Conservation (phyloP, 2,113 vertebrate species). For the Catharus minimus region DNA sequence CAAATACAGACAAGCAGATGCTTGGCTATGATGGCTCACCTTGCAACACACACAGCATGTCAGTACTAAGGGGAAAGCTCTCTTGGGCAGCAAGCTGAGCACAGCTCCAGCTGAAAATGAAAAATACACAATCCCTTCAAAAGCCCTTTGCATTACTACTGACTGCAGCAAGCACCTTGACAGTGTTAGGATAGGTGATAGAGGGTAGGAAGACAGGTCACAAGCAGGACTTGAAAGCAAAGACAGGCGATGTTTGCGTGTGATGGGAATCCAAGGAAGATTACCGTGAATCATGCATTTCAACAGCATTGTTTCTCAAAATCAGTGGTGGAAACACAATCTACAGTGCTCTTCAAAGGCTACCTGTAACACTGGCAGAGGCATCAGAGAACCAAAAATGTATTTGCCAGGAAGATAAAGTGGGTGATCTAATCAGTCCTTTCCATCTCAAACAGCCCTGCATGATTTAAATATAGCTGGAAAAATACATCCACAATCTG, state of each 20-base stretch:
- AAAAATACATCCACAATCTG: neutral
- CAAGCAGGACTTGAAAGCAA: neutral
- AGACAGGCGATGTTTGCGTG: neutral
- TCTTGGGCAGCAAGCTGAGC: neutral
- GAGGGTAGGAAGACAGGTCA: neutral
- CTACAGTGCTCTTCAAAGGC: neutral
- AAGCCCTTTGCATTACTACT: neutral
- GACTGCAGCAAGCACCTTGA: neutral
- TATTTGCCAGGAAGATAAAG: neutral
- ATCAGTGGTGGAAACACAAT: neutral
- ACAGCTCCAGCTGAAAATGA: neutral
- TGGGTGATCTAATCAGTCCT: neutral
- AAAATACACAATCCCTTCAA: neutral
- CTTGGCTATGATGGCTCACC: neutral
- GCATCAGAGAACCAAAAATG: neutral
- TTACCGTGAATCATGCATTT: neutral
- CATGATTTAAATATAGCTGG: slow-evolving; percentile 1
- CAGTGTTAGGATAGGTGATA: neutral
- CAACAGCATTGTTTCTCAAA: neutral
- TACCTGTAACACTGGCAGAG: neutral
- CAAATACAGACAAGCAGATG: neutral
- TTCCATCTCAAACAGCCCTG: neutral
- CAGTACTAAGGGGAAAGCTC: neutral
- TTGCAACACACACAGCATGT: neutral
- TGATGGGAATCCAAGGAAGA: neutral